Evolutionary conservation across 2,113 vertebrate species (phyloP).

Genomic region (Bubo blakistoni): DNA sequence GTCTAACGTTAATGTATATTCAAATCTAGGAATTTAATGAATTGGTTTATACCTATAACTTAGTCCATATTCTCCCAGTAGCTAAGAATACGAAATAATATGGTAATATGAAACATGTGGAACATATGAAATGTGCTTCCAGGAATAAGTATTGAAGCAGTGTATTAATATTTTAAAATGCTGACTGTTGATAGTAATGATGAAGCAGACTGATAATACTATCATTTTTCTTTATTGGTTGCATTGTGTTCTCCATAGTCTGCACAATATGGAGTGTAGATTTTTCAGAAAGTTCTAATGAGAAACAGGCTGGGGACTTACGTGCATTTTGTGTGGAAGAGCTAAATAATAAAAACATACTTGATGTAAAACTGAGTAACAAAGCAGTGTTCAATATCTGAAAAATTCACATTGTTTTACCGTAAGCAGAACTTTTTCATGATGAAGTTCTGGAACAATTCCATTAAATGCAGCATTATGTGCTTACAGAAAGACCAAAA

Average conservation of each 20-base stretch:
- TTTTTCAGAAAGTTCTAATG: not conserved
- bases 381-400: not conserved
- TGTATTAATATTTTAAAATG: not conserved
- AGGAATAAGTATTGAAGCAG: not conserved
- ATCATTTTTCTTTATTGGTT: not conserved
- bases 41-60: not conserved
- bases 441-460: not conserved
- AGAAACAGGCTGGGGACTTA: not conserved
- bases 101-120: not conserved
- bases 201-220: not conserved
- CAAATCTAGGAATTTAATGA: not conserved
- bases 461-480: not conserved
- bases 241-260: not conserved
- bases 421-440: not conserved
- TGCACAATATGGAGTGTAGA: not conserved
- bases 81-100: not conserved
- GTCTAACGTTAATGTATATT: not conserved
- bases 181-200: not conserved
- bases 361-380: not conserved
- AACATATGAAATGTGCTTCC: not conserved
- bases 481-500: not conserved
- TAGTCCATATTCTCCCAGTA: not conserved
- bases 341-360: not conserved
- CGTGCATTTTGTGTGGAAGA: not conserved
- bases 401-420: not conserved